A percentile compares a stretch with the other conserved stretches of the same genome.
Evolutionary conservation across 2,797 vertebrate species (phyloP).

Genomic region (Cyclopterus lumpus): DNA sequence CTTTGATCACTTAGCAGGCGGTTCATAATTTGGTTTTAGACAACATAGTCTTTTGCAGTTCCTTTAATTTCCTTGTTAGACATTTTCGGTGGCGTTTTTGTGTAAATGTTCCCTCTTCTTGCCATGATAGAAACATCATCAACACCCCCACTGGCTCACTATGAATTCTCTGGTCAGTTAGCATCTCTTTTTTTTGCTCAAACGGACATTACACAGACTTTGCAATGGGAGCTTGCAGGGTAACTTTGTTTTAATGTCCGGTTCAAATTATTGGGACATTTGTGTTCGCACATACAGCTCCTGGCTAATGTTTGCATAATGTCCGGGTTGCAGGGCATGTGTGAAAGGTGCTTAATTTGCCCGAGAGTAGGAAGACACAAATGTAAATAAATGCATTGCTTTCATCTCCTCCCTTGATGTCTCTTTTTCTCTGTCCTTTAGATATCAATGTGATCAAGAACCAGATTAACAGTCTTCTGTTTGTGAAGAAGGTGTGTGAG

Average conservation of each 20-base stretch:
- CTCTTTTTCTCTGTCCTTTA: slow-evolving; percentile 63
- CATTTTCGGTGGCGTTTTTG: neutral
- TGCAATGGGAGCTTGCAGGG: neutral
- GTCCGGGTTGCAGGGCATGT: neutral
- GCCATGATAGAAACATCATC: neutral
- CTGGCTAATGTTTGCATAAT: neutral
- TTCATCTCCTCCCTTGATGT: slow-evolving; percentile 2
- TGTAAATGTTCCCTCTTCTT: neutral
- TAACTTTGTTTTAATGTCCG: neutral
- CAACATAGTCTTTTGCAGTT: neutral
- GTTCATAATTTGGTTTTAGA: neutral
- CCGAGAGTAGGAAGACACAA: neutral
- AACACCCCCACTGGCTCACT: neutral
- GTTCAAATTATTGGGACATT: neutral
- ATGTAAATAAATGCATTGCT: neutral
- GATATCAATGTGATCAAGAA: slow-evolving; percentile 99
- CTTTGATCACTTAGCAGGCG: too few species aligned
- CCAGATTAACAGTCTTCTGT: slow-evolving; percentile 99
- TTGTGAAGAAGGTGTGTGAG: slow-evolving; percentile 99
- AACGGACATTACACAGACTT: neutral
- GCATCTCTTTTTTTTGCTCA: neutral
- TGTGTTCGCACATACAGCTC: neutral
- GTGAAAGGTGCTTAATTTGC: neutral
- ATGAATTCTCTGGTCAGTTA: neutral
- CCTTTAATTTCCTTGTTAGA: neutral